Evolutionary conservation across 2,888 invertebrate genomes (phyloP).

Genomic region (Cetonia aurata): DNA sequence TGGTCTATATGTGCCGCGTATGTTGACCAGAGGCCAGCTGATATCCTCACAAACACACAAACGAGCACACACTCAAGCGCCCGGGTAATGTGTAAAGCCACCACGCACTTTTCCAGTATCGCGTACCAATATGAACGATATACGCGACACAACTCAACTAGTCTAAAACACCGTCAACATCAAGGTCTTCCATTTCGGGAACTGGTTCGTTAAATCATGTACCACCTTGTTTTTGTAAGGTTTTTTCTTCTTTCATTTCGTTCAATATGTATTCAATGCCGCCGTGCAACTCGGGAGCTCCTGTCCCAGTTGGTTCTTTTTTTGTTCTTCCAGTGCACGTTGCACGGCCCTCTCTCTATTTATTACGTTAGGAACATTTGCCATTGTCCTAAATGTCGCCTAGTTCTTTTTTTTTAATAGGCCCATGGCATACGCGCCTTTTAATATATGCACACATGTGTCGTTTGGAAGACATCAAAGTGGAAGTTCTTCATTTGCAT

Average conservation of each 20-base stretch:
- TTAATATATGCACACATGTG: constrained; percentile 50
- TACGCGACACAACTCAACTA: constrained; percentile 39
- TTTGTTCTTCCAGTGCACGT: constrained; percentile 53
- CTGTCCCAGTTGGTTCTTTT: constrained; percentile 47
- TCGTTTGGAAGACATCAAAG: constrained; percentile 59
- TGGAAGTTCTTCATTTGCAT: constrained; percentile 58
- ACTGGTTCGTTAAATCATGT: constrained; percentile 44
- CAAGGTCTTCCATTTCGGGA: constrained; percentile 42
- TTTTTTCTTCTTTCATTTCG: constrained; percentile 54
- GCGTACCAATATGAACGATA: constrained; percentile 35
- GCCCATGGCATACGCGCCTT: constrained; percentile 24
- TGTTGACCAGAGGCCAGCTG: constrained; percentile 55
- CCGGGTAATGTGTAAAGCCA: constrained; percentile 38
- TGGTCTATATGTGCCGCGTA: constrained; percentile 47
- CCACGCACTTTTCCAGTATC: constrained; percentile 29
- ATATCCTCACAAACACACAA: constrained; percentile 46
- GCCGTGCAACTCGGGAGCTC: constrained; percentile 47
- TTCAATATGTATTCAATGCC: constrained; percentile 27
- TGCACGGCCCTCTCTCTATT: constrained; percentile 26
- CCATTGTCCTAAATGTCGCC: constrained; percentile 39
- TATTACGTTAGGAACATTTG: constrained; percentile 22
- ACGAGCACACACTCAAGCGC: constrained; percentile 31
- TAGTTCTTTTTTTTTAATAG: constrained; percentile 35
- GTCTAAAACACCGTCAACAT: constrained; percentile 37
- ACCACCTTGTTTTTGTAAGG: constrained; percentile 57